Evolutionary conservation across 2,797 vertebrate species (phyloP), one percentile per base, ranked within the genome.

Genomic region (Margarornis squamiger): DNA sequence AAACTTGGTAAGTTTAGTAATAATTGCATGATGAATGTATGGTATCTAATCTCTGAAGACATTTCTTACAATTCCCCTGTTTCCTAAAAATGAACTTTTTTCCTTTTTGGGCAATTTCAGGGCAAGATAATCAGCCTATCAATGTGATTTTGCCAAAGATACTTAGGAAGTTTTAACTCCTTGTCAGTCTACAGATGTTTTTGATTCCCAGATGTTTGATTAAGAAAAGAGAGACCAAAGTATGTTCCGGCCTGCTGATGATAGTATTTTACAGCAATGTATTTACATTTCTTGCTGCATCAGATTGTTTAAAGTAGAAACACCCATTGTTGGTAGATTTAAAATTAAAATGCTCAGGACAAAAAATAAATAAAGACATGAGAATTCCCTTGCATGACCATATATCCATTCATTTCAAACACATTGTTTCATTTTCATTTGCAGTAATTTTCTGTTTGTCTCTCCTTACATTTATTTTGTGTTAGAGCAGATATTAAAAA

Each of bases 131-230:
- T 93, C 59, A 68, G 51, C 48, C 59, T 24, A 21, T 91, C 71
- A 72, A 8, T 65, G 61, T 93, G 89, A 36, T 70, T 95, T 95
- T 94, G 54, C 83, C 79, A 66, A 49, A 79, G 73, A 67, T 52
- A 54, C 51, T 91, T 92, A 34, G 68, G 73, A 93, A 90, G 54
- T 90, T 46, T 86, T 85, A 84, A 63, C 59, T 90, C 65, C 48
- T 21, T 86, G 45, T 58, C 49, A 81, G 67, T 70, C 76, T 93
- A 94, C 78, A 89, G 81, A 92, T 92, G 85, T 83, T 94, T 94
- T 88, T 94, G 66, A 92, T 93, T 96, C 91, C 87, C 88, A 95
- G 92, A 86, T 95, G 95, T 96, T 95, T 94, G 86, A 83, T 92
- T 90, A 79, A 91, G 80, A 86, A 91, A 93, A 92, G 82, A 77